phyloP scores from a whole-genome alignment of 2,113 vertebrate genomes.

The Baryphthengus martii region DNA sequence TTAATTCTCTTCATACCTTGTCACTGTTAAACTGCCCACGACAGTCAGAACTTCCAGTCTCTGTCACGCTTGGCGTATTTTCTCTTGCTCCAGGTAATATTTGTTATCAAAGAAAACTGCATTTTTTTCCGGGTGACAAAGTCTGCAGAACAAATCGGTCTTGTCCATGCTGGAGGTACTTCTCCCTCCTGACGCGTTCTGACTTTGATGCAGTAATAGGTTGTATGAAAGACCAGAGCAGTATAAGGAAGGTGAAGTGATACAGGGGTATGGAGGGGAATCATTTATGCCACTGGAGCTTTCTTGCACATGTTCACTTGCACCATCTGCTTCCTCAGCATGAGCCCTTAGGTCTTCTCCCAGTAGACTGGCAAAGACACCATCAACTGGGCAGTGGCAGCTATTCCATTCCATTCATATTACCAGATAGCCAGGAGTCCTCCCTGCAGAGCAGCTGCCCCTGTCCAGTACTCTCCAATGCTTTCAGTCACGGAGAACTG shows the following conservation, averaged over 20 bases:
- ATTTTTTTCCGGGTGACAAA: not conserved
- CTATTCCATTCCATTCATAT: not conserved
- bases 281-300: not conserved
- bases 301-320: not conserved
- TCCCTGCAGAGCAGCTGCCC: not conserved
- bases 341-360: not conserved
- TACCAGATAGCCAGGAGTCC: not conserved
- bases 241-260: not conserved
- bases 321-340: not conserved
- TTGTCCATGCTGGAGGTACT: not conserved
- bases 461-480: too few relatives aligned
- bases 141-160: not conserved
- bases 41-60: not conserved
- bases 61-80: not conserved
- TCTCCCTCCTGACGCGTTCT: not conserved
- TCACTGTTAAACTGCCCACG: not conserved
- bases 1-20: not conserved
- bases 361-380: rapidly evolving
- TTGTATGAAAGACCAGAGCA: not conserved
- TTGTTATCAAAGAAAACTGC: not conserved
- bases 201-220: not conserved
- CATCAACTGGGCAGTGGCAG: not conserved
- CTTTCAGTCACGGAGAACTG: not conserved
- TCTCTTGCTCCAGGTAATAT: not conserved
- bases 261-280: not conserved